Evolutionary conservation across 1,140 invertebrate genomes (phyloP).

Genomic region (Caerostris extrusa): DNA sequence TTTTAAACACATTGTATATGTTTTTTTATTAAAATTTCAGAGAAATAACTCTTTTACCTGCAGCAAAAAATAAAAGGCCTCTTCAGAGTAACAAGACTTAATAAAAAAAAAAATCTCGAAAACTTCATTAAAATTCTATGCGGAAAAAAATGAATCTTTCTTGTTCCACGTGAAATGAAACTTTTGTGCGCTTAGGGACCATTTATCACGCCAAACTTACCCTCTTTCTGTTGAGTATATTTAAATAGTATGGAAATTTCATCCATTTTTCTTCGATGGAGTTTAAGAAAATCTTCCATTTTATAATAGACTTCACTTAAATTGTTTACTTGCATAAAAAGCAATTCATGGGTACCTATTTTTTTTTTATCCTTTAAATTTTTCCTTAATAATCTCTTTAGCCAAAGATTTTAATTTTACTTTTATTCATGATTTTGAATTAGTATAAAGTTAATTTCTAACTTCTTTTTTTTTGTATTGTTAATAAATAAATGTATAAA

Average conservation of each 20-base stretch:
- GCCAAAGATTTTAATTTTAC: background rate
- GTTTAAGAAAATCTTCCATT: background rate
- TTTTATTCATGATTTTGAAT: too few relatives aligned
- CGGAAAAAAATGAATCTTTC: background rate
- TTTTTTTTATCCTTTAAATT: background rate
- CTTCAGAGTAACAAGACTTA: background rate
- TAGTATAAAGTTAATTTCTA: too few relatives aligned
- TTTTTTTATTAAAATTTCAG: background rate
- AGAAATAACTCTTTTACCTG: background rate
- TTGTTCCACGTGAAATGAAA: constrained; percentile 49
- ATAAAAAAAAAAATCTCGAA: background rate
- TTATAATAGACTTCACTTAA: constrained; percentile 44
- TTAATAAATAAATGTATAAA: too few relatives aligned
- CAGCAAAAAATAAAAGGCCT: background rate
- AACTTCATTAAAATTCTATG: constrained; percentile 57
- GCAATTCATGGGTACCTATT: background rate
- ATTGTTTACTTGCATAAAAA: constrained; percentile 19
- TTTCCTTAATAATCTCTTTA: background rate
- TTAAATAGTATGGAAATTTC: constrained; percentile 70
- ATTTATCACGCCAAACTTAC: constrained; percentile 59
- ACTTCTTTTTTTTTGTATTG: too few relatives aligned
- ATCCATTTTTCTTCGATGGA: constrained; percentile 64
- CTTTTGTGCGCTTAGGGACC: constrained; percentile 19
- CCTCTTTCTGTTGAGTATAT: constrained; percentile 37
- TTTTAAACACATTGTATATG: background rate